Evolutionary conservation across 2,888 invertebrate genomes (phyloP).

Genomic region (Drosophila austrosaltans): DNA sequence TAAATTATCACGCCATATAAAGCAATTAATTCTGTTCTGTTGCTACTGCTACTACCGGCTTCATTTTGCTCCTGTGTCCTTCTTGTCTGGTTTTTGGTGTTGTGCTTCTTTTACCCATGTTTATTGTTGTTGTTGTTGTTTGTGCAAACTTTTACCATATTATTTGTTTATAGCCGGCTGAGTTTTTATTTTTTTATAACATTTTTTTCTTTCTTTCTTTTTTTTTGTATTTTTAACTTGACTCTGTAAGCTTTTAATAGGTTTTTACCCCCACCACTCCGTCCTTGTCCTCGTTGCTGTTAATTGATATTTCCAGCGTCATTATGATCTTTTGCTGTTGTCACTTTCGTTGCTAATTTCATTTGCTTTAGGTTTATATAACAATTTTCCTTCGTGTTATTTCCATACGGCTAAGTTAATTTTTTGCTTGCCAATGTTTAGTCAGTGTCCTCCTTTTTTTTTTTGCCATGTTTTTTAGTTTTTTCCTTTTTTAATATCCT

Average conservation of each 20-base stretch:
- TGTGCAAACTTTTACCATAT: conserved; percentile 51
- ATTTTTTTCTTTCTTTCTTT: conserved; percentile 3
- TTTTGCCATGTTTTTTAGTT: neutral
- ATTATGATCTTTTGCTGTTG: conserved; percentile 21
- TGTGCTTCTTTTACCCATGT: conserved; percentile 2
- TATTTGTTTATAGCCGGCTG: conserved; percentile 51
- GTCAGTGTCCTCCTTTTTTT: neutral
- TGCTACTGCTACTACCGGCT: conserved; percentile 60
- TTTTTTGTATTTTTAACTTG: conserved; percentile 49
- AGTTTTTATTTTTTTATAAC: conserved; percentile 24
- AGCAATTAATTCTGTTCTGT: conserved; percentile 78
- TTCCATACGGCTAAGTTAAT: conserved; percentile 46
- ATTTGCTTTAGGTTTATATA: conserved; percentile 62
- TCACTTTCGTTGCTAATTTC: conserved; percentile 70
- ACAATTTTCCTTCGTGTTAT: conserved; percentile 71
- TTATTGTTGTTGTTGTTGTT: conserved; percentile 48
- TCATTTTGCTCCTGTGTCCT: conserved; percentile 1
- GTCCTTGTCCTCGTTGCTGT: conserved; percentile 35
- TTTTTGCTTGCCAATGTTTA: conserved; percentile 14
- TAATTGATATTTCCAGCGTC: conserved; percentile 71
- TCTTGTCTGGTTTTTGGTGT: neutral
- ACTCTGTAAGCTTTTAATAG: conserved; percentile 77
- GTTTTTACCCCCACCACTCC: conserved; percentile 44
- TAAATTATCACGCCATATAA: conserved; percentile 83
- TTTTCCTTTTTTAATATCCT: neutral